These are phyloP conservation scores for Megalonaias nervosa DNA, from an alignment of 1,140 invertebrate genomes.

Conservation along the genomic window DNA sequence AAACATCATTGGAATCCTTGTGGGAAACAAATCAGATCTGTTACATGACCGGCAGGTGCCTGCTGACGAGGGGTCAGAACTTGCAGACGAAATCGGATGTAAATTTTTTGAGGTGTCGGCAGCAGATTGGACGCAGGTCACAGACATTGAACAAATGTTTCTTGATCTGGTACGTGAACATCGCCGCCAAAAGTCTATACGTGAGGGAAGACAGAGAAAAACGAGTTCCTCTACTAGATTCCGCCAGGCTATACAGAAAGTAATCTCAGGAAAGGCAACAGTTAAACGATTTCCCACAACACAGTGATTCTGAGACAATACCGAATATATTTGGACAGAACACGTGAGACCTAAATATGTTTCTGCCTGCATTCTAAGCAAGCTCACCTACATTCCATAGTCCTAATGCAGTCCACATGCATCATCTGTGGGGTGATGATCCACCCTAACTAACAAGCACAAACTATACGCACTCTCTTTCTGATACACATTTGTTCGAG, in stretches of 20 bases:
- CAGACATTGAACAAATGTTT: constrained; percentile 49
- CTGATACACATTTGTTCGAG: no score
- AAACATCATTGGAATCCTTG: constrained; percentile 77
- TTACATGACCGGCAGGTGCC: constrained; percentile 92
- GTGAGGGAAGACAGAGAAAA: constrained; percentile 46
- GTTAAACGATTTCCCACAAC: no score
- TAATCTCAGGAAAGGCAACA: constrained; percentile 55
- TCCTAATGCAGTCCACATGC: no score
- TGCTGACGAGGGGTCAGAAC: constrained; percentile 80
- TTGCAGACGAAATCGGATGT: constrained; percentile 83
- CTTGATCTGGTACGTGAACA: constrained; percentile 48
- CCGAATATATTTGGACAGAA: no score
- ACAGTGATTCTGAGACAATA: no score
- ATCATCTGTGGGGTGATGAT: no score
- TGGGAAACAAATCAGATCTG: constrained; percentile 94
- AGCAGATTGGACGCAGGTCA: constrained; percentile 59
- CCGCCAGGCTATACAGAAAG: constrained; percentile 64
- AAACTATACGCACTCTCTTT: no score
- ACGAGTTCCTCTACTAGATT: constrained; percentile 59
- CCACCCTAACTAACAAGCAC: no score
- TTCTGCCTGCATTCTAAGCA: no score
- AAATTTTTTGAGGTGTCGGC: constrained; percentile 88
- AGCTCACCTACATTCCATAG: no score
- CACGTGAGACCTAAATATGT: no score
- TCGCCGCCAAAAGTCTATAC: constrained; percentile 24